Base-by-base conservation (phyloP, 30 jellyfish, hydroid and myxozoan species). In the Nemopilema nomurai region DNA sequence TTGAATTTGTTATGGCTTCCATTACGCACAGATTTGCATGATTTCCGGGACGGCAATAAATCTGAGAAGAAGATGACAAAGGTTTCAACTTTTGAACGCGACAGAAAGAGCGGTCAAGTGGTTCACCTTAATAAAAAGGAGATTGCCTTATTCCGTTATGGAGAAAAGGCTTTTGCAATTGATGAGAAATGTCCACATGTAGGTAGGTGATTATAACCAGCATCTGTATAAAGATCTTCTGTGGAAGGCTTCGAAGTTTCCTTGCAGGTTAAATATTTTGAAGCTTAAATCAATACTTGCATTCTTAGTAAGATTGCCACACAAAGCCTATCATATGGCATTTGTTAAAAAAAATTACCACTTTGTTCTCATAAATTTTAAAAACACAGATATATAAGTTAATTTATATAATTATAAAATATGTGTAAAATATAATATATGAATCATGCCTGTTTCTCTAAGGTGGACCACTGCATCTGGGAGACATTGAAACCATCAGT, bases 381-480 rank as follows among this genome's bases (percentile, higher is more conserved):
- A 16, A 20, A 17, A 16, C 67, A 17, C 19, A 17, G 19, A 20
- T 20, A 16, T 17, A 17, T 52, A 17, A 52, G 20, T 16, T 52
- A 20, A 16, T 17, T 17, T 52, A 57, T 57, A 57, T 1, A 1
- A 23, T 49, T 74, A 28, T 6, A 18, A n/a, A 31, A 8, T n/a
- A 27, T n/a, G 20, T 9, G n/a, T 49, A 19, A 19, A 18, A 26
- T 9, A 28, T 31, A 18, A 7, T 74, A n/a, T n/a, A n/a, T n/a
- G n/a, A n/a, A n/a, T n/a, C n/a, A n/a, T n/a, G n/a, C n/a, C 25
- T 52, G n/a, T 53, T 28, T 0, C 23, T 80, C 63, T 16, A 53
- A 92, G 98, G 98, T 57, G 98, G 98, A 73, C 98, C 98, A 18
- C 84, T 92, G 23, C 98, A 92, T 77, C 85, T 92, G 63, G 98